Evolutionary conservation across 2,113 vertebrate genomes (phyloP).

Genomic region (Chaenogobius annularis): DNA sequence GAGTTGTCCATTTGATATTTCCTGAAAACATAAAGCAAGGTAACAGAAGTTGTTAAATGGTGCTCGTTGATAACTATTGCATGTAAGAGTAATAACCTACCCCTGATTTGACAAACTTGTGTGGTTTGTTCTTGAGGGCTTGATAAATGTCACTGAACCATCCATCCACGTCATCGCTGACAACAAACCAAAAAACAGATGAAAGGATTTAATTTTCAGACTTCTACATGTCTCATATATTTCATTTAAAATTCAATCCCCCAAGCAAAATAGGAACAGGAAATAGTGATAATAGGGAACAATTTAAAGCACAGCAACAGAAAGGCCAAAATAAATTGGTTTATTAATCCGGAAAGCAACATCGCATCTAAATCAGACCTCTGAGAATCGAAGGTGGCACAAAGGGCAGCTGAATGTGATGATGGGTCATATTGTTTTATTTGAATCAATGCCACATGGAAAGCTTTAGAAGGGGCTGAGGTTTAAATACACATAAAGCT

Average conservation of each 20-base stretch:
- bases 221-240: conserved; percentile 9
- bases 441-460: neutral
- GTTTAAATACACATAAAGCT: no score
- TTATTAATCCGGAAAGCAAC: conserved; percentile 18
- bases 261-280: conserved; percentile 13
- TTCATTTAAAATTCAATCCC: conserved; percentile 42
- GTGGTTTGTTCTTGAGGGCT: conserved; percentile 43
- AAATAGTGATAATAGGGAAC: conserved; percentile 14
- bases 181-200: conserved; percentile 14
- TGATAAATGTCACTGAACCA: conserved; percentile 66
- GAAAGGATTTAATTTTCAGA: conserved; percentile 7
- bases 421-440: conserved; percentile 10
- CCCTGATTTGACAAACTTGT: conserved; percentile 17
- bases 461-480: neutral
- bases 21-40: conserved; percentile 11
- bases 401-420: neutral
- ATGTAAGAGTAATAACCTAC: conserved; percentile 25
- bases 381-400: conserved; percentile 29
- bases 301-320: conserved; percentile 9
- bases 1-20: neutral
- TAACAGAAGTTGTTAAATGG: neutral
- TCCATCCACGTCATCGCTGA: conserved; percentile 56
- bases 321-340: conserved; percentile 16
- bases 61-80: neutral
- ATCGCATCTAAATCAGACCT: conserved; percentile 23